Percentiles rank a stretch among this genome's conserved stretches.
phyloP scores from a whole-genome alignment of 2,113 vertebrate genomes.

The Gnathonemus longibarbis region DNA sequence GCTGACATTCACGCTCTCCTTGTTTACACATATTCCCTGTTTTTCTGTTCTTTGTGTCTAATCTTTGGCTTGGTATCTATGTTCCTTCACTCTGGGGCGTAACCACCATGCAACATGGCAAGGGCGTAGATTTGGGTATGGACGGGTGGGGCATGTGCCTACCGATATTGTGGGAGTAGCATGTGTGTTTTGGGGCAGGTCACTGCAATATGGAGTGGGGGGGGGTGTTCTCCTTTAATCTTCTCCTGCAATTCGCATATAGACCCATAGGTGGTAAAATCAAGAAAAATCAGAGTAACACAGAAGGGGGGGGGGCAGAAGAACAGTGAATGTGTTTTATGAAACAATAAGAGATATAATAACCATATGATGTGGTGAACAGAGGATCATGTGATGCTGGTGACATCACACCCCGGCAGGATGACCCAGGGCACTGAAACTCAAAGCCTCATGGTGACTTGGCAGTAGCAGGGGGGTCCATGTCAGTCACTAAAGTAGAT shows the following conservation, averaged over 20 bases:
- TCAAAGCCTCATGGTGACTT: background rate
- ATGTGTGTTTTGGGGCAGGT: too few relatives aligned
- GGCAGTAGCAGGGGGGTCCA: background rate
- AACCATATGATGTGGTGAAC: background rate
- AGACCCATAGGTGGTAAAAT: constrained; percentile 22
- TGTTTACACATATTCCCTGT: too few relatives aligned
- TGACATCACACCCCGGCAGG: background rate
- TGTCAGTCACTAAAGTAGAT: background rate
- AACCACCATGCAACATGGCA: too few relatives aligned
- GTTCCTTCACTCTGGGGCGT: too few relatives aligned
- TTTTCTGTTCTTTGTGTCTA: too few relatives aligned
- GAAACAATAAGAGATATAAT: background rate
- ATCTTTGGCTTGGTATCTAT: too few relatives aligned
- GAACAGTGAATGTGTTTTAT: background rate
- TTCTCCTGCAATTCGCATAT: background rate
- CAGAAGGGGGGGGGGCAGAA: background rate
- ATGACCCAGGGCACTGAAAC: background rate
- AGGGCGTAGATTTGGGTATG: too few relatives aligned
- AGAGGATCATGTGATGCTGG: background rate
- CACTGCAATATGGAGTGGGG: too few relatives aligned
- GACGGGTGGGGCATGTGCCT: background rate
- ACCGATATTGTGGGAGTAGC: background rate
- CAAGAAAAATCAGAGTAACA: background rate
- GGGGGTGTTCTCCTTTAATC: too few relatives aligned
- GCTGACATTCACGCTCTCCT: too few relatives aligned